These are phyloP conservation scores for Siphlonurus alternatus DNA, from an alignment of 2,888 invertebrate species.

Conservation along the genomic window DNA sequence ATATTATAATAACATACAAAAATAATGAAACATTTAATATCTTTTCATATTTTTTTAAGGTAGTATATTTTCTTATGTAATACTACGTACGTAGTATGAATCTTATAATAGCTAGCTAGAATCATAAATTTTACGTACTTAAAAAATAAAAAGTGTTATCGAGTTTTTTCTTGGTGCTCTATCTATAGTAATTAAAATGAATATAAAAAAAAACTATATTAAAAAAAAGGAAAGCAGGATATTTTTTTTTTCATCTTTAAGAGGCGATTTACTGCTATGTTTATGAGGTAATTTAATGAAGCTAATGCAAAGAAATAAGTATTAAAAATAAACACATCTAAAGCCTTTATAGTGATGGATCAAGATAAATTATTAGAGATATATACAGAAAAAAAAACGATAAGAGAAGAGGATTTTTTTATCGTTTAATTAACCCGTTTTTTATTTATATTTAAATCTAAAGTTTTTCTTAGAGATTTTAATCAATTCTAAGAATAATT, in stretches of 20 bases:
- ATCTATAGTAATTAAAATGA: neutral
- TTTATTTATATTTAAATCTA: neutral
- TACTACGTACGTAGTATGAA: too few relatives aligned
- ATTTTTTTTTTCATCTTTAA: neutral
- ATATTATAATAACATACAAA: neutral
- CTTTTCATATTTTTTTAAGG: neutral
- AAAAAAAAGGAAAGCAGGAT: neutral
- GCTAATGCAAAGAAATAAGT: too few relatives aligned
- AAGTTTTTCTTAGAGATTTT: neutral
- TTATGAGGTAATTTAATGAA: too few relatives aligned
- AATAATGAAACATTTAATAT: neutral
- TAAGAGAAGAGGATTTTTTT: neutral
- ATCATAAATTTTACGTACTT: too few relatives aligned
- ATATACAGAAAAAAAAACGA: too few relatives aligned
- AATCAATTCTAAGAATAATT: neutral
- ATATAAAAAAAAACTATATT: neutral
- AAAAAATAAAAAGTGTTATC: too few relatives aligned
- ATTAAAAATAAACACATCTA: too few relatives aligned
- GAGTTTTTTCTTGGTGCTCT: too few relatives aligned
- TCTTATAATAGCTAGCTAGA: too few relatives aligned
- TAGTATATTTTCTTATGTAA: too few relatives aligned
- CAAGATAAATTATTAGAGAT: too few relatives aligned
- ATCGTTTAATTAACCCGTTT: neutral
- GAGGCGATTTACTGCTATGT: too few relatives aligned
- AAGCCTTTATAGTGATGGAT: neutral